A percentile compares a stretch with the other conserved stretches of the same genome.
These are phyloP conservation scores for Cranoglanis bouderius DNA, from an alignment of 2,113 vertebrate species.

Conservation along the genomic window DNA sequence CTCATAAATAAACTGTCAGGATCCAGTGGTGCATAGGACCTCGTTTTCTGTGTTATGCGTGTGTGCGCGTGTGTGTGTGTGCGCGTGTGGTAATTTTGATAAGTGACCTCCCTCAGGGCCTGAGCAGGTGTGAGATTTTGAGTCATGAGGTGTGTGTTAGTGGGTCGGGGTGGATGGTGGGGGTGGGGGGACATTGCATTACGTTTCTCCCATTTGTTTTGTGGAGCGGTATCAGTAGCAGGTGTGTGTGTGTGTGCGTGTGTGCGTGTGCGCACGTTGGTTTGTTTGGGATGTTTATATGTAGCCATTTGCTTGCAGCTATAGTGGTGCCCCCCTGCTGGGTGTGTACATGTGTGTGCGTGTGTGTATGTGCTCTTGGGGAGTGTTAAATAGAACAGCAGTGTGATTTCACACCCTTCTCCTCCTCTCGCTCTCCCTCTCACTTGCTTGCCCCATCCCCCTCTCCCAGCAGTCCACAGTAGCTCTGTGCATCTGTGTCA, in stretches of 20 bases:
- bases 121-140: constrained; percentile 67
- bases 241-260: constrained; percentile 22
- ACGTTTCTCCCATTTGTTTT: constrained; percentile 48
- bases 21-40: constrained; percentile 61
- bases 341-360: constrained; percentile 50
- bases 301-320: constrained; percentile 51
- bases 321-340: constrained; percentile 49
- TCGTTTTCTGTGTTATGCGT: neutral
- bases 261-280: constrained; percentile 6
- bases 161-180: no score
- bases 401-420: constrained; percentile 55
- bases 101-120: constrained; percentile 71
- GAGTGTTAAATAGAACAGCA: constrained; percentile 59
- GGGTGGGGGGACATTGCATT: constrained; percentile 8
- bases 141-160: constrained; percentile 34
- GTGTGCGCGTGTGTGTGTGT: neutral
- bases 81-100: constrained; percentile 65
- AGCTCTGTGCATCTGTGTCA: constrained; percentile 74
- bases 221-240: constrained; percentile 33
- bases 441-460: constrained; percentile 19
- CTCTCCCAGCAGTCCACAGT: constrained; percentile 56
- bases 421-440: constrained; percentile 34
- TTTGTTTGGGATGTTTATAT: constrained; percentile 49
- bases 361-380: constrained; percentile 54
- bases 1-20: constrained; percentile 74